Evolutionary conservation across 2,113 vertebrate genomes (phyloP), one percentile per base, ranked within the genome.

Genomic region (Trogon surrucura): DNA sequence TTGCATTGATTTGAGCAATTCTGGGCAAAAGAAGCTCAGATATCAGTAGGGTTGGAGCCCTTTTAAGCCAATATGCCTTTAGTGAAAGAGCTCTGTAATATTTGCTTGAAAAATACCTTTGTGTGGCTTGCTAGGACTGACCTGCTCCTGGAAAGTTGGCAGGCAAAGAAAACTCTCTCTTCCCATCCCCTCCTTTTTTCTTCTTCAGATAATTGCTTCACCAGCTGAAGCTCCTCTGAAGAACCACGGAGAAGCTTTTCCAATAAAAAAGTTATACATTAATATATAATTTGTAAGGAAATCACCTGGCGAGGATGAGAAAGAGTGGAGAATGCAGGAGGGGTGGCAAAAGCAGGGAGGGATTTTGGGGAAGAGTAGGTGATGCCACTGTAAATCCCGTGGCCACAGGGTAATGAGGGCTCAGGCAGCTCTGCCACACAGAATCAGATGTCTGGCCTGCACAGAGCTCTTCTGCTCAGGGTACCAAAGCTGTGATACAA

Each of bases 11-110:
- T 89, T 47, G 66, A 92, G 79, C 2, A 13, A 75, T 93, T 86
- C 82, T 75, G 50, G 45, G 86, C 5, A 6, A 87, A 93, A 69
- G 58, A 67, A 91, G 57, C 94, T 88, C 83, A 62, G 78, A 17
- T 87, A 95, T 70, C 62, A 60, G 83, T 27, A 62, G 80, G 48
- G 61, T 50, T 95, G 62, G 74, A 94, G 80, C 14, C 22, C 85
- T 89, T 94, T 81, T 73, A 93, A 96, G 83, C 61, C 90, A 91
- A 81, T 80, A 80, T 51, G n/a, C 36, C 73, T 87, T 88, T 65
- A 57, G 85, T 89, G 73, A 92, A 81, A 89, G 62, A 89, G 41
- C 41, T 93, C 73, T 87, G n/a, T 70, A 93, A 91, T 75, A 96
- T 89, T 92, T 91, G 41, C 73, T 92, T 80, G 73, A 89, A 89